Evolutionary conservation across 2,888 invertebrate genomes (phyloP).

Genomic region (Mesorhabditis sp.): DNA sequence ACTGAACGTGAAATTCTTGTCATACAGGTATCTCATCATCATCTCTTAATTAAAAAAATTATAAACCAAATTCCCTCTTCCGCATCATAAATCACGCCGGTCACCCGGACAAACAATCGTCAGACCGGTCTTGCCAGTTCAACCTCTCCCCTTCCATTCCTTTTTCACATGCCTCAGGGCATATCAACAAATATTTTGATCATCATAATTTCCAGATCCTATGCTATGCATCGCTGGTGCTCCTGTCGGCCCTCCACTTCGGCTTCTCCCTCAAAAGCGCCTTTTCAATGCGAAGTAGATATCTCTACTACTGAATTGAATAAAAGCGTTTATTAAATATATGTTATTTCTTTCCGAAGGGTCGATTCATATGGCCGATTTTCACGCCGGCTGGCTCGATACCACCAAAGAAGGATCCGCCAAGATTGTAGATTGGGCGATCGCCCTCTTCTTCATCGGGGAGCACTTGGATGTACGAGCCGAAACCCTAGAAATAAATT

Average conservation of each 20-base stretch:
- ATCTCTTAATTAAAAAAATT: too few relatives aligned
- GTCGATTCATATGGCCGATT: constrained; percentile 42
- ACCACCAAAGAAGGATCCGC: constrained; percentile 49
- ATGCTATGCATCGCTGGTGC: constrained; percentile 13
- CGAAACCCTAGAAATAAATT: constrained; percentile 35
- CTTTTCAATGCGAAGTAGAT: constrained; percentile 29
- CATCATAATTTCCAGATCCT: too few relatives aligned
- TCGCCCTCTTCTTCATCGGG: constrained; percentile 49
- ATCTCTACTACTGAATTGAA: constrained; percentile 27
- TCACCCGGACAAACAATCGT: too few relatives aligned
- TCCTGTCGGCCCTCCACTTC: constrained; percentile 33
- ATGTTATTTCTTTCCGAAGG: constrained; percentile 30
- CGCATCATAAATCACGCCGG: too few relatives aligned
- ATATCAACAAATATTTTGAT: too few relatives aligned
- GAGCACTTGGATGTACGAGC: constrained; percentile 48
- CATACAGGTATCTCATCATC: constrained; percentile 23
- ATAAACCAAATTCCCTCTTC: too few relatives aligned
- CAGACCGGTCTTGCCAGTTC: too few relatives aligned
- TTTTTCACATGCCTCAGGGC: too few relatives aligned
- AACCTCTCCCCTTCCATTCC: too few relatives aligned
- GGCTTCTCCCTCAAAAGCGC: constrained; percentile 39
- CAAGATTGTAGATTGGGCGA: constrained; percentile 44
- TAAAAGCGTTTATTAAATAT: background rate
- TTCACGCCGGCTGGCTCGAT: constrained; percentile 51
- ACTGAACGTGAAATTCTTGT: constrained; percentile 35